Base-by-base conservation (phyloP, 2,888 invertebrate species). In the Microplitis manilae region DNA sequence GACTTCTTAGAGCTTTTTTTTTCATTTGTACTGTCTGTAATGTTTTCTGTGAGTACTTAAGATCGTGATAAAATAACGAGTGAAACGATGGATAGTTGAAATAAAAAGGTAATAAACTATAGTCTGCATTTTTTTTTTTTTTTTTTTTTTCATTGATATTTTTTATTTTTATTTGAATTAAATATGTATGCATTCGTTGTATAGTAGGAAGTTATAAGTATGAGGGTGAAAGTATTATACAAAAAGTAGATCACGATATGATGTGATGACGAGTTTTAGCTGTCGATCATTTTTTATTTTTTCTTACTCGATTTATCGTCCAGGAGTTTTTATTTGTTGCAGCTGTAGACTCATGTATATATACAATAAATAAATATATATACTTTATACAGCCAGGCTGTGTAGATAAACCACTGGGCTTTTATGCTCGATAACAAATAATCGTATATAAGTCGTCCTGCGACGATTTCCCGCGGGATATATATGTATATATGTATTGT, bases 171-270 rank as follows among this genome's bases (percentile, higher is more conserved):
- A 30, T 30, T 30, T 30, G 6, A 38, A 38, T 2, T 30, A 4
- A 15, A 62, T 60, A 7, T 39, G 39, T 30, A 30, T 13, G 62
- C 6, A 72, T 40, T 38, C 4, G 17, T n/a, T 7, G 41, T 59
- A 61, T 38, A 60, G 38, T 17, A 72, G 38, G 38, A 62, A 72
- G 61, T 39, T 62, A 72, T 39, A 9, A 60, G 71, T 62, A 72
- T 39, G 30, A 60, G 71, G 60, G 6, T 62, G 62, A 72, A 39
- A 72, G 38, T 13, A 9, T 60, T 15, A 68, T 9, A 68, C 15
- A 30, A 67, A 77, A 82, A 81, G 73, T 81, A 81, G 81, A 79
- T 76, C 81, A 72, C 78, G 82, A 82, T 81, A 79, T 69, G 77
- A 79, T 30, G 30, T 30, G 30, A 30, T 30, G 30, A 30, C 30